phyloP scores from a whole-genome alignment of 1,140 invertebrate genomes.

The Orussus abietinus region DNA sequence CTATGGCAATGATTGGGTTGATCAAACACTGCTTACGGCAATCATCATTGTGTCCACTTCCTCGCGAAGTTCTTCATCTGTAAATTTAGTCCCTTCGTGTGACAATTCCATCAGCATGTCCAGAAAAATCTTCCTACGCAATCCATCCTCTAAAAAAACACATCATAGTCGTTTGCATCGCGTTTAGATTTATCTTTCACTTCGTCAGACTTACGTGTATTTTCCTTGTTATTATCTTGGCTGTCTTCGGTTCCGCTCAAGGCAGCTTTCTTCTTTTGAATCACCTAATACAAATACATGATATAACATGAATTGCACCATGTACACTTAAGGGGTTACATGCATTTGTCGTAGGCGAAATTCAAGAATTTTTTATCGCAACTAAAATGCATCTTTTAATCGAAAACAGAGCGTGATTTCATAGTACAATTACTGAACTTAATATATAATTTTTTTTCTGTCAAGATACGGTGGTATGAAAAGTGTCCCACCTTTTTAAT shows the following conservation, averaged over 20 bases:
- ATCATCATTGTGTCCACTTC: constrained; percentile 76
- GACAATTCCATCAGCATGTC: constrained; percentile 57
- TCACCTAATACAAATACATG: constrained; percentile 37
- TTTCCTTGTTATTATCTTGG: not conserved
- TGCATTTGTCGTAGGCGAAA: no score
- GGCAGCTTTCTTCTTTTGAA: constrained; percentile 45
- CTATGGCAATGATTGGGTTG: no score
- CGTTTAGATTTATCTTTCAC: constrained; percentile 6
- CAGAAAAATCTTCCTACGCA: constrained; percentile 57
- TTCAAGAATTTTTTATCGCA: no score
- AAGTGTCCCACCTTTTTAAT: no score
- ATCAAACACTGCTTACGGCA: constrained; percentile 45
- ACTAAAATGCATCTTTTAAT: no score
- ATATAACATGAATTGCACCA: no score
- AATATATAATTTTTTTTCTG: not conserved
- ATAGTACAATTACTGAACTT: no score
- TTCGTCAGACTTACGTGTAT: constrained; percentile 1
- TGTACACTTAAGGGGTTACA: no score
- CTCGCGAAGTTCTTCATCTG: constrained; percentile 61
- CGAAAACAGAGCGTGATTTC: no score
- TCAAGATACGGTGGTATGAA: not conserved
- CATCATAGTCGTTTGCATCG: not conserved
- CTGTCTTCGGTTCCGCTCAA: constrained; percentile 23
- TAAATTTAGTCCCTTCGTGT: constrained; percentile 37
- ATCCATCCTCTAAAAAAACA: constrained; percentile 8